phyloP scores from a whole-genome alignment of 2,888 invertebrate genomes.

The Clanis bilineata region DNA sequence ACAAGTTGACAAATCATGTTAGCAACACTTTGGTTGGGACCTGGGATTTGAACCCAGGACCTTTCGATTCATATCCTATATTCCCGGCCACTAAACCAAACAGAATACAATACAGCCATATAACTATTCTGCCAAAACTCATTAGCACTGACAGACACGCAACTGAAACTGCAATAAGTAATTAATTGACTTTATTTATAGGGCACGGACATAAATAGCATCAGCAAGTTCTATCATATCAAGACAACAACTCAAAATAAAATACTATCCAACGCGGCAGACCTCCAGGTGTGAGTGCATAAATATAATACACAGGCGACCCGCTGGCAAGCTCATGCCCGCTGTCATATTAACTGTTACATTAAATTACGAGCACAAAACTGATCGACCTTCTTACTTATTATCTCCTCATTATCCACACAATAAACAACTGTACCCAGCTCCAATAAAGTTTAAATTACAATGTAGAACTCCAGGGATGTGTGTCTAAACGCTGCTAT shows the following conservation, averaged over 20 bases:
- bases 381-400: constrained; percentile 68
- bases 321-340: constrained; percentile 79
- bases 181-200: constrained; percentile 78
- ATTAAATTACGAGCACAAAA: constrained; percentile 79
- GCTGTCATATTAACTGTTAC: constrained; percentile 83
- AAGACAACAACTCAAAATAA: constrained; percentile 72
- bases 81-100: too few relatives aligned
- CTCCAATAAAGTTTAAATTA: constrained; percentile 26
- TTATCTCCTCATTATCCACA: constrained; percentile 43
- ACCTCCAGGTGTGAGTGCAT: constrained; percentile 82
- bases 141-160: constrained; percentile 16
- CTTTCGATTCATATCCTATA: too few relatives aligned
- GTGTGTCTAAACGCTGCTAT: constrained; percentile 35
- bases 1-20: too few relatives aligned
- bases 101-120: not conserved
- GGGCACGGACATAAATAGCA: constrained; percentile 68
- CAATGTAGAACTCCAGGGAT: constrained; percentile 6
- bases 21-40: too few relatives aligned
- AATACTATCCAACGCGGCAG: constrained; percentile 59
- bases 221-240: constrained; percentile 65
- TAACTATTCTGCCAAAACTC: not conserved
- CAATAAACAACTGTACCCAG: constrained; percentile 34
- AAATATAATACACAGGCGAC: constrained; percentile 77
- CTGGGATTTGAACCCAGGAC: too few relatives aligned
- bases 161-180: constrained; percentile 61